Evolutionary conservation across 2,113 vertebrate species (phyloP).

Genomic region (Spea bombifrons): DNA sequence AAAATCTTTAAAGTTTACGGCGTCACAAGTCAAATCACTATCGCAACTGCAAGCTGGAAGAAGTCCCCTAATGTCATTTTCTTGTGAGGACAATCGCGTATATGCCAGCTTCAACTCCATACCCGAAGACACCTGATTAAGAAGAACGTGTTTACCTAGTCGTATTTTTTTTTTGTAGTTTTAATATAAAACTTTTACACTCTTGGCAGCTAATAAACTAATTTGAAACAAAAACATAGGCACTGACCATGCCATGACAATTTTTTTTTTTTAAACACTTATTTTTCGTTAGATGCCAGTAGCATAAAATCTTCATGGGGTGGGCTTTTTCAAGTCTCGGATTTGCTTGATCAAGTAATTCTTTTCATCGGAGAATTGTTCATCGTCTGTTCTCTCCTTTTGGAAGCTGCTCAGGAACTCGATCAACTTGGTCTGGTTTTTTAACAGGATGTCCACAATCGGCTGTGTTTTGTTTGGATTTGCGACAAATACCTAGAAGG

Average conservation of each 20-base stretch:
- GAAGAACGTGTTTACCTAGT: conserved; percentile 65
- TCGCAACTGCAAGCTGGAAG: conserved; percentile 7
- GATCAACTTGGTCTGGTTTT: conserved; percentile 95
- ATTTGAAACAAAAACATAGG: conserved; percentile 58
- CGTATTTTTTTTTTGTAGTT: conserved; percentile 56
- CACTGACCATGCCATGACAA: conserved; percentile 58
- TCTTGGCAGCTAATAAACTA: conserved; percentile 60
- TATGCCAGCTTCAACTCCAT: conserved; percentile 53
- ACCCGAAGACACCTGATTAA: conserved; percentile 63
- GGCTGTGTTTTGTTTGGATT: conserved; percentile 97
- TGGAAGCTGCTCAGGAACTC: conserved; percentile 97
- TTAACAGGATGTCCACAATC: conserved; percentile 93
- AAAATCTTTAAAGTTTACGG: not conserved
- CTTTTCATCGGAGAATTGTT: conserved; percentile 96
- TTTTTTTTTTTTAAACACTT: conserved; percentile 49
- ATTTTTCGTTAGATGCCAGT: conserved; percentile 41
- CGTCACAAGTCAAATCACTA: conserved; percentile 10
- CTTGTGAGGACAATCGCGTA: conserved; percentile 27
- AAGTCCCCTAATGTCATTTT: not conserved
- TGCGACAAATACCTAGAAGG: conserved; percentile 88
- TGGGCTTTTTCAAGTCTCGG: conserved; percentile 87
- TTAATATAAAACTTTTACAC: conserved; percentile 59
- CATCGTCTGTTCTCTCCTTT: conserved; percentile 88
- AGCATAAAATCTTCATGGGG: conserved; percentile 62
- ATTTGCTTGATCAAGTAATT: conserved; percentile 98